Conservation (phyloP, 2,797 vertebrate genomes). For the Clarias laeviceps region DNA sequence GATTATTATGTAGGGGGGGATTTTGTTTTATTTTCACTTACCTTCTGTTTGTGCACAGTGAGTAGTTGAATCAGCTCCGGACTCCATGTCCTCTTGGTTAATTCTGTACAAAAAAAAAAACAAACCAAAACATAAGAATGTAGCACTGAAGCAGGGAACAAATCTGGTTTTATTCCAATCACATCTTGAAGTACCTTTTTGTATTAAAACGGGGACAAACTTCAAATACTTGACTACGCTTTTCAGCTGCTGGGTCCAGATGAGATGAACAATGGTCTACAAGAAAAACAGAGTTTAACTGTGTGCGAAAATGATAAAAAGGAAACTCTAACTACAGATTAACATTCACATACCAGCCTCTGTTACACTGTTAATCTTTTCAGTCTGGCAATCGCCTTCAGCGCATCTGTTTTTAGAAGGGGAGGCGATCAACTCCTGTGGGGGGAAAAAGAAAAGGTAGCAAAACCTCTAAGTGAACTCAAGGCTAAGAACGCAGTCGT, state of each 20-base stretch:
- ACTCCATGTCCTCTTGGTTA: slow-evolving; percentile 65
- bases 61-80: slow-evolving; percentile 67
- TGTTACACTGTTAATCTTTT: slow-evolving; percentile 58
- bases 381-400: slow-evolving; percentile 70
- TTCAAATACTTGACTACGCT: slow-evolving; percentile 72
- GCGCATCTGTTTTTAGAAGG: slow-evolving; percentile 70
- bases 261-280: slow-evolving; percentile 54
- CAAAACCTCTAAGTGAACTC: neutral
- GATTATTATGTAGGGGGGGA: neutral
- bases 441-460: slow-evolving; percentile 44
- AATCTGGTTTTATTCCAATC: neutral
- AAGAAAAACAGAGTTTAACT: neutral
- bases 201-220: slow-evolving; percentile 54
- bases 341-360: slow-evolving; percentile 60
- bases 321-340: slow-evolving; percentile 12
- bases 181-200: slow-evolving; percentile 62
- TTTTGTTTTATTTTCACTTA: slow-evolving; percentile 49
- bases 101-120: slow-evolving; percentile 53
- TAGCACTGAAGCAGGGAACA: neutral
- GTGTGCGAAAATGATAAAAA: neutral
- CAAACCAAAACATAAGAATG: neutral
- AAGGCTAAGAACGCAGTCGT: neutral
- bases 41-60: slow-evolving; percentile 76
- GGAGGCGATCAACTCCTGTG: slow-evolving; percentile 80
- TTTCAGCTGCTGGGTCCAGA: slow-evolving; percentile 56